Evolutionary conservation across 2,888 invertebrate genomes (phyloP).

Genomic region (Octodonta nipae): DNA sequence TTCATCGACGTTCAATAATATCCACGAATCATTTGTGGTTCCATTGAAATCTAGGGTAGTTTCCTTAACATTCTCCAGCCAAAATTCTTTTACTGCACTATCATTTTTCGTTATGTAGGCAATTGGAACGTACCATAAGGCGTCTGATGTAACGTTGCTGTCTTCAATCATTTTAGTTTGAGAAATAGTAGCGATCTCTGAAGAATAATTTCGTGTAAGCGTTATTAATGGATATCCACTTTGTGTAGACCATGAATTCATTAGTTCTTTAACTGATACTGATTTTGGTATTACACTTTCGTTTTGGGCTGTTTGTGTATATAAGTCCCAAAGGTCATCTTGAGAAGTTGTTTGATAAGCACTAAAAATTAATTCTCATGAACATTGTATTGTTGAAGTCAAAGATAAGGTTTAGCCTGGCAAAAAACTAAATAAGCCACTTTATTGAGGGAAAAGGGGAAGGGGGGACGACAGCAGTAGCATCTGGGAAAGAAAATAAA

Average conservation of each 20-base stretch:
- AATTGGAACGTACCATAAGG: conserved; percentile 48
- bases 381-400: background rate
- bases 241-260: conserved; percentile 62
- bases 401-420: conserved; percentile 1
- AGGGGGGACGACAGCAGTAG: too few relatives aligned
- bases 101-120: conserved; percentile 34
- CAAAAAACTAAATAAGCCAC: too few relatives aligned
- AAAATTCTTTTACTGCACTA: conserved; percentile 17
- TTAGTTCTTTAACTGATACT: conserved; percentile 44
- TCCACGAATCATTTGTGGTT: conserved; percentile 33
- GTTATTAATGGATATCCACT: conserved; percentile 54
- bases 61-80: conserved; percentile 24
- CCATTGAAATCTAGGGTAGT: conserved; percentile 23
- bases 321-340: conserved; percentile 51
- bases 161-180: conserved; percentile 37
- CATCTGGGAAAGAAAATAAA: too few relatives aligned
- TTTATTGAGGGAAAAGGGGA: too few relatives aligned
- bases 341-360: conserved; percentile 48
- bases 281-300: conserved; percentile 30
- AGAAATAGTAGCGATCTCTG: conserved; percentile 34
- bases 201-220: conserved; percentile 42
- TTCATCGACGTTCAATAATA: conserved; percentile 49
- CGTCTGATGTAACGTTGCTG: conserved; percentile 15
- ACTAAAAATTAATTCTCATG: conserved; percentile 29
- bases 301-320: conserved; percentile 31